These are phyloP conservation scores for Lathamus discolor DNA, from an alignment of 2,113 vertebrate genomes.

Conservation along the genomic window DNA sequence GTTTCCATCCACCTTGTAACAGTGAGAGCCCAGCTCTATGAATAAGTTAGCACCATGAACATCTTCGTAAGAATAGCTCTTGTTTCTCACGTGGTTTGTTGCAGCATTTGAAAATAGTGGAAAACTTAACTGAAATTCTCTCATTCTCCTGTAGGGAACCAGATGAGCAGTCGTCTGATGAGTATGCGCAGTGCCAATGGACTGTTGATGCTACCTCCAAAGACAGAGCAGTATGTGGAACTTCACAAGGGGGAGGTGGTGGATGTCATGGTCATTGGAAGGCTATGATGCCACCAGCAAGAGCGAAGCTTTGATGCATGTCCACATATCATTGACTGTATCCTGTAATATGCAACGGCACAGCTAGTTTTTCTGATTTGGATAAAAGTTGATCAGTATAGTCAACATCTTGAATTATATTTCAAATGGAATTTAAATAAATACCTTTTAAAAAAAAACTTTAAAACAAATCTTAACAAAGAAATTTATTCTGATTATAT, in stretches of 20 bases:
- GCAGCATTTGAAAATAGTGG: not conserved
- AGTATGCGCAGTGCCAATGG: slow-evolving; percentile 99
- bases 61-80: not conserved
- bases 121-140: not conserved
- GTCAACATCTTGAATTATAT: slow-evolving; percentile 98
- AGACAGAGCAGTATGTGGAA: slow-evolving; percentile 99
- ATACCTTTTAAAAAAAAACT: slow-evolving; percentile 97
- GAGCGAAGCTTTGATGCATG: slow-evolving; percentile 95
- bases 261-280: slow-evolving; percentile 98
- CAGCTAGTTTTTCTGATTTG: slow-evolving; percentile 99
- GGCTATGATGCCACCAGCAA: slow-evolving; percentile 94
- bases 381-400: slow-evolving; percentile 98
- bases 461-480: slow-evolving; percentile 93
- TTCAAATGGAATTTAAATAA: slow-evolving; percentile 93
- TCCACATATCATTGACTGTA: slow-evolving; percentile 99
- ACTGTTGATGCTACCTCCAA: slow-evolving; percentile 99
- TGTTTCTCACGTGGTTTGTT: accelerated
- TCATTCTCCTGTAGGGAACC: slow-evolving; percentile 84
- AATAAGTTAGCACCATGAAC: not conserved
- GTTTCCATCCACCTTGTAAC: not conserved
- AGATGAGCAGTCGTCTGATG: slow-evolving; percentile 99
- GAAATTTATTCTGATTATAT: slow-evolving; percentile 99
- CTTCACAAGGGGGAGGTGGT: slow-evolving; percentile 99
- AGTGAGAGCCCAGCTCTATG: not conserved
- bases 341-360: slow-evolving; percentile 99